phyloP scores from a whole-genome alignment of 2,888 invertebrate genomes.

The Pollenia labialis region DNA sequence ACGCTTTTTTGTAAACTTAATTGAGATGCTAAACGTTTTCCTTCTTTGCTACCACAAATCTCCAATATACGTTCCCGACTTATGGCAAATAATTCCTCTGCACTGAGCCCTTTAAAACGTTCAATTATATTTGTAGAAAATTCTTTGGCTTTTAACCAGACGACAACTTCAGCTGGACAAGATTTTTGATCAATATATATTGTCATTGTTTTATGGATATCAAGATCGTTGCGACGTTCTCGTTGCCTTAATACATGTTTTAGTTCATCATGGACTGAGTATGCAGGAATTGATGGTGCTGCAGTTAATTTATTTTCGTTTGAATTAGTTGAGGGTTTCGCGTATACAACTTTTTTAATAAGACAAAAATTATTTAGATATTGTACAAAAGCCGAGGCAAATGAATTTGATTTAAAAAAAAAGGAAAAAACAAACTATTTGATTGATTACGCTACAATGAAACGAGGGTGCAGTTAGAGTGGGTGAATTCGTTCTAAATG shows the following conservation, averaged over 20 bases:
- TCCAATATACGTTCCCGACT: constrained; percentile 88
- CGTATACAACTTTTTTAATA: constrained; percentile 37
- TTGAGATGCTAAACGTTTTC: constrained; percentile 91
- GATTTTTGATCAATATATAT: constrained; percentile 90
- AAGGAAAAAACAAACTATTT: too few relatives aligned
- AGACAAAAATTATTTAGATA: constrained; percentile 24
- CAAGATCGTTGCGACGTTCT: constrained; percentile 86
- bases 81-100: constrained; percentile 89
- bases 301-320: constrained; percentile 39
- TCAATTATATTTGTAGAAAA: constrained; percentile 88
- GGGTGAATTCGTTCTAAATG: too few relatives aligned
- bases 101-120: constrained; percentile 88
- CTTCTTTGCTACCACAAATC: constrained; percentile 90
- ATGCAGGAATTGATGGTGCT: background rate
- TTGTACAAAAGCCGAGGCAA: background rate
- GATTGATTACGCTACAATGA: too few relatives aligned
- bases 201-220: constrained; percentile 88
- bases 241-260: constrained; percentile 74
- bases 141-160: constrained; percentile 91
- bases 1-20: constrained; percentile 91
- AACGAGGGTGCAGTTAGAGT: too few relatives aligned
- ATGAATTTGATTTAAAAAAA: too few relatives aligned
- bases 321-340: constrained; percentile 48
- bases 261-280: constrained; percentile 74
- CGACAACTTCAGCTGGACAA: constrained; percentile 88